These are phyloP conservation scores for rat (Rattus norvegicus) DNA, from an alignment of 2,113 vertebrate genomes.

Conservation along the genomic window DNA sequence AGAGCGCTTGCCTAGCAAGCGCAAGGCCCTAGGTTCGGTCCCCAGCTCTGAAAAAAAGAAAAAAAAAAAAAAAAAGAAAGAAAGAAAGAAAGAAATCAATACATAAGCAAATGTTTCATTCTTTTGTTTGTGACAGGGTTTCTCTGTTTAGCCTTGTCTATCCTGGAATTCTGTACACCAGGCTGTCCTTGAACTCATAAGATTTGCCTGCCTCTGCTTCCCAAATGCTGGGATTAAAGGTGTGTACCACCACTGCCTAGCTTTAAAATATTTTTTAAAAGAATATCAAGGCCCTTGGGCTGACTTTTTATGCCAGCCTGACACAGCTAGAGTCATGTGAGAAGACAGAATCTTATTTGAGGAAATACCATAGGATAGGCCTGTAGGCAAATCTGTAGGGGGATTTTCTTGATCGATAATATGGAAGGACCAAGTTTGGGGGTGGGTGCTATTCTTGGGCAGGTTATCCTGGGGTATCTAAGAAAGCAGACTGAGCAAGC, in stretches of 20 bases:
- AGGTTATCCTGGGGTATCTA: neutral
- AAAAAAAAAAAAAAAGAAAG: no score
- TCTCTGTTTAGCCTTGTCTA: no score
- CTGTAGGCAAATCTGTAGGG: neutral
- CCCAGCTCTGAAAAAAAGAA: no score
- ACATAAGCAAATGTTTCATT: neutral
- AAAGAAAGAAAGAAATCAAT: neutral
- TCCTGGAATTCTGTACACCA: no score
- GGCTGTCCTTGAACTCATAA: neutral
- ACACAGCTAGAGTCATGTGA: neutral
- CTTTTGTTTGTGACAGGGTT: no score
- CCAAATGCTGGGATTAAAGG: neutral
- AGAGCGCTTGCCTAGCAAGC: no score
- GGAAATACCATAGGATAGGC: neutral
- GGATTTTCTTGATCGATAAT: neutral
- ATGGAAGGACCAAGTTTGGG: neutral
- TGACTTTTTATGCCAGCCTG: neutral
- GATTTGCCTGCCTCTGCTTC: neutral
- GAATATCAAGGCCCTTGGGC: neutral
- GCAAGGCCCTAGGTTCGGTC: no score
- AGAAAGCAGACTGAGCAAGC: neutral
- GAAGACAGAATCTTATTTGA: neutral
- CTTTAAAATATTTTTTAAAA: neutral
- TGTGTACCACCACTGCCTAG: neutral
- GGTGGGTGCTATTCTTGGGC: neutral